Evolutionary conservation across 1,140 invertebrate genomes (phyloP).

Genomic region (Berghia stephanieae): DNA sequence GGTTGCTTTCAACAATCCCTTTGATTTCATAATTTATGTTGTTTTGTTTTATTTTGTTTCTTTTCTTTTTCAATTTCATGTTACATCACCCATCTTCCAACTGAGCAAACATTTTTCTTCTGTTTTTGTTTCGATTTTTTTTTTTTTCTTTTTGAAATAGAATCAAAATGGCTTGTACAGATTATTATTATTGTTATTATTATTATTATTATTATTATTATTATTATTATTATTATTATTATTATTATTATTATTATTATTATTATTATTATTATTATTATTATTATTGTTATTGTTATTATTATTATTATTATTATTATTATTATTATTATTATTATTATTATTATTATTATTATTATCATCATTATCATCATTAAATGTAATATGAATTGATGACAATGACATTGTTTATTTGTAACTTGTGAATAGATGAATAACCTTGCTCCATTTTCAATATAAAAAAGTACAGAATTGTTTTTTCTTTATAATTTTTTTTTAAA

Average conservation of each 20-base stretch:
- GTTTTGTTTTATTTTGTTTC: not conserved
- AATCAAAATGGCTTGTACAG: too few species aligned
- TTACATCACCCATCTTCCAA: not conserved
- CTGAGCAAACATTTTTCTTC: not conserved
- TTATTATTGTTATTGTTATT: not conserved
- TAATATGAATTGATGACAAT: too few species aligned
- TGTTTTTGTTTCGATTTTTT: too few species aligned
- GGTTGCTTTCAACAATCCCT: not conserved
- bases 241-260: not conserved
- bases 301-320: not conserved
- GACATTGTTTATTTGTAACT: too few species aligned
- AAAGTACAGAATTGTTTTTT: too few species aligned
- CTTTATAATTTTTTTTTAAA: too few species aligned
- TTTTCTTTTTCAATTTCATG: not conserved
- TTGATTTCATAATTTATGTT: not conserved
- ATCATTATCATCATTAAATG: too few species aligned
- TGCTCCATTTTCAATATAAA: too few species aligned
- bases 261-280: not conserved
- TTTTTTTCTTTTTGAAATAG: too few species aligned
- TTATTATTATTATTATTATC: too few species aligned
- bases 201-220: not conserved
- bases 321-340: too few species aligned
- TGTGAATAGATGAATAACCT: too few species aligned
- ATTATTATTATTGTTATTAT: not conserved
- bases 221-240: not conserved